Conservation (phyloP, 2,888 invertebrate genomes). For the Plemyria rubiginata region DNA sequence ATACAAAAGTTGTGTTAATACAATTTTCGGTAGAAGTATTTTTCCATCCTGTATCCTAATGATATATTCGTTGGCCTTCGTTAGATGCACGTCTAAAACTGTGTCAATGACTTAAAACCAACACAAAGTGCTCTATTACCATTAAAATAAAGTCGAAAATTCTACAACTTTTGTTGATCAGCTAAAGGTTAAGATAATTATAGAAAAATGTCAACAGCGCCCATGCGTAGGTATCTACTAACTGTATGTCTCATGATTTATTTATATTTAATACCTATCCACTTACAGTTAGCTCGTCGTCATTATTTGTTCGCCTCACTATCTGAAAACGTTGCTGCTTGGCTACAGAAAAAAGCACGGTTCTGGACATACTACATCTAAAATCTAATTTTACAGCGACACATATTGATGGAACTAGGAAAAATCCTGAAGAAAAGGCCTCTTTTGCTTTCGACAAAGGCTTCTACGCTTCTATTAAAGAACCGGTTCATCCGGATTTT, state of each 20-base stretch:
- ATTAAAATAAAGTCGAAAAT: slow-evolving; percentile 11
- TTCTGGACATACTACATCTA: no score
- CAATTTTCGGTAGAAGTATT: not conserved
- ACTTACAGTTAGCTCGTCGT: no score
- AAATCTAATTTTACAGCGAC: no score
- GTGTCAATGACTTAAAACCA: not conserved
- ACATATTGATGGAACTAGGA: no score
- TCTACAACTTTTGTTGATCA: slow-evolving; percentile 3
- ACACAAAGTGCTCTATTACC: not conserved
- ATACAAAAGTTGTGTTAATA: not conserved
- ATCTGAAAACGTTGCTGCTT: no score
- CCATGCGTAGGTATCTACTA: not conserved
- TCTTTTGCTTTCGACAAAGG: no score
- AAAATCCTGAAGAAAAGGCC: no score
- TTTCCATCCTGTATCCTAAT: not conserved
- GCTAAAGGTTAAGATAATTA: slow-evolving; percentile 19
- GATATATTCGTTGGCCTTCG: slow-evolving; percentile 7
- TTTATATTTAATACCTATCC: not conserved
- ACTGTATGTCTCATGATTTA: slow-evolving; percentile 7
- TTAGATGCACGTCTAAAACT: slow-evolving; percentile 7
- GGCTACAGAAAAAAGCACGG: no score
- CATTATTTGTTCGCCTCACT: no score
- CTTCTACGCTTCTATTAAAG: not conserved
- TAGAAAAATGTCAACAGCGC: slow-evolving; percentile 18
- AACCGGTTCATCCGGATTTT: not conserved